phyloP scores from a whole-genome alignment of 2,888 invertebrate genomes.

The Dyspetes luteomarginatus region DNA sequence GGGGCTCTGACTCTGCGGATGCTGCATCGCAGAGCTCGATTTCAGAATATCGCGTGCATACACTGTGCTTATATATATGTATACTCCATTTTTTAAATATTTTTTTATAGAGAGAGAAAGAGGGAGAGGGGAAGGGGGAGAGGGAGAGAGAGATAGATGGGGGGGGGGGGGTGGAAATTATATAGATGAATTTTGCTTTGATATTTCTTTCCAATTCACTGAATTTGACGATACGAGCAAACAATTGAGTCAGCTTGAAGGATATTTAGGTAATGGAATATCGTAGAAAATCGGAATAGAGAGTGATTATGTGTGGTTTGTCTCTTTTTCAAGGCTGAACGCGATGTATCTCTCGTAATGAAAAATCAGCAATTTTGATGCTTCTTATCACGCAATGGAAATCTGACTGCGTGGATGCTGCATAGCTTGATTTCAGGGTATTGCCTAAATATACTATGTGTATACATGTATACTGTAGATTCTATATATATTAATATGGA shows the following conservation, averaged over 20 bases:
- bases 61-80: background rate
- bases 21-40: slow-evolving; percentile 49
- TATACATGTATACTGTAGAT: no score
- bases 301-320: background rate
- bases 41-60: slow-evolving; percentile 27
- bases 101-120: background rate
- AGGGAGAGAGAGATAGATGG: no score
- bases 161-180: no score
- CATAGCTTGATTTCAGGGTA: no score
- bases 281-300: slow-evolving; percentile 11
- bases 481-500: no score
- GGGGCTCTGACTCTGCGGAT: slow-evolving; percentile 43
- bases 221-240: slow-evolving; percentile 17
- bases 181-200: slow-evolving; percentile 29
- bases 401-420: no score
- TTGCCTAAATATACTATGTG: no score
- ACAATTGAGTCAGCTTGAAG: slow-evolving; percentile 29
- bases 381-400: no score
- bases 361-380: no score
- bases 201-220: slow-evolving; percentile 51
- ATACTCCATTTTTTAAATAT: background rate
- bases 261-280: slow-evolving; percentile 28
- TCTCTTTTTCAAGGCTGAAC: no score
- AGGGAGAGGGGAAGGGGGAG: no score
- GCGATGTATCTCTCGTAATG: no score